A percentile compares a stretch with the other conserved stretches of the same genome.
These are phyloP conservation scores for Daubentonia madagascariensis DNA, from an alignment of 2,113 vertebrate species.

Conservation along the genomic window DNA sequence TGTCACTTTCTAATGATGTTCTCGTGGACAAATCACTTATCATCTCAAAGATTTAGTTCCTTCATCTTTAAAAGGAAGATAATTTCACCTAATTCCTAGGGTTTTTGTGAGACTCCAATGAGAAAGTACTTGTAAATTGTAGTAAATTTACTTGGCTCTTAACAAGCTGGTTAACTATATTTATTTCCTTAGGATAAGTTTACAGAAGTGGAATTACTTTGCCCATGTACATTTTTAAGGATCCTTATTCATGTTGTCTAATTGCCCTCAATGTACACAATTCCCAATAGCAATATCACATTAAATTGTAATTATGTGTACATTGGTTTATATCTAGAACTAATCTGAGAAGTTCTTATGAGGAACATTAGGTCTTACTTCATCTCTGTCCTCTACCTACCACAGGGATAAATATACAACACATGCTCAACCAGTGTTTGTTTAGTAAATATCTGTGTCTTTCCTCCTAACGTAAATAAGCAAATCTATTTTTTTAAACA, in stretches of 20 bases:
- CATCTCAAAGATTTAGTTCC: not conserved
- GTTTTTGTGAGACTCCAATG: not conserved
- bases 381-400: not conserved
- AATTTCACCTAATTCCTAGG: not conserved
- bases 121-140: slow-evolving; percentile 5
- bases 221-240: not conserved
- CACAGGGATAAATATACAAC: not conserved
- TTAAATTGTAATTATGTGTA: not conserved
- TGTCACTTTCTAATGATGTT: not conserved
- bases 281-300: not conserved
- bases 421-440: not conserved
- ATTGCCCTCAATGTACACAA: not conserved
- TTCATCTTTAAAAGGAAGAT: not conserved
- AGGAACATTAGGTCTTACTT: not conserved
- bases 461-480: not conserved
- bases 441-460: not conserved
- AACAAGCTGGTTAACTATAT: not conserved
- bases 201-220: not conserved
- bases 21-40: not conserved
- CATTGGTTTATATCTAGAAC: not conserved
- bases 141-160: not conserved
- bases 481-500: not conserved
- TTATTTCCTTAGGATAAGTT: not conserved
- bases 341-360: not conserved
- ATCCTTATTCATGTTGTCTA: not conserved